phyloP scores from a whole-genome alignment of 2,888 invertebrate genomes.

The Drosophila rubida region DNA sequence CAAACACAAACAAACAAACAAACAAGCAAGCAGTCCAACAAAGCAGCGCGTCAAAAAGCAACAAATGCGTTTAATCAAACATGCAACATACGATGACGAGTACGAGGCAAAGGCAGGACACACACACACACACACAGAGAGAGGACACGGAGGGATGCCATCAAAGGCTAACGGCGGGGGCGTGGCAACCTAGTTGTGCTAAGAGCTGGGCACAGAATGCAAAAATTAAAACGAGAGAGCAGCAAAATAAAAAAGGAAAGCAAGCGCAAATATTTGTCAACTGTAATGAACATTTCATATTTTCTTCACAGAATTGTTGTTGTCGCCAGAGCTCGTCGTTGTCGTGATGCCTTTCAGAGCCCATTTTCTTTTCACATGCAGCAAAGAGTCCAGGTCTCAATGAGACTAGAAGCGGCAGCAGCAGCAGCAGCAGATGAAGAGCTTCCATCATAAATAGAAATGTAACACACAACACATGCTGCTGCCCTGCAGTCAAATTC shows the following conservation, averaged over 20 bases:
- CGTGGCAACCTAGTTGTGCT: constrained; percentile 58
- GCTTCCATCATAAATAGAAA: constrained; percentile 70
- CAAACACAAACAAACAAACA: constrained; percentile 28
- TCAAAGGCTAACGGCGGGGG: not conserved
- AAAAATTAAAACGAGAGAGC: constrained; percentile 32
- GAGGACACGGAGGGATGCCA: constrained; percentile 7
- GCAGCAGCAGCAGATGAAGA: constrained; percentile 10
- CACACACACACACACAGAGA: constrained; percentile 19
- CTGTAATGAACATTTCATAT: constrained; percentile 81
- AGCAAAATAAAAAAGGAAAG: constrained; percentile 45
- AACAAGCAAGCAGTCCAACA: constrained; percentile 33
- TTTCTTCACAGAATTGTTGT: constrained; percentile 45
- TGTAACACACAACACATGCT: constrained; percentile 76
- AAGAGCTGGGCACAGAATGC: constrained; percentile 62
- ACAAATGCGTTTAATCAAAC: constrained; percentile 80
- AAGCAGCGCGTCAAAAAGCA: constrained; percentile 71
- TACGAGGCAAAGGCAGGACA: constrained; percentile 1
- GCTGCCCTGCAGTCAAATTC: constrained; percentile 64
- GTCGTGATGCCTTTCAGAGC: constrained; percentile 66
- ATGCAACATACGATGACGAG: constrained; percentile 44
- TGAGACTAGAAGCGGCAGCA: constrained; percentile 32
- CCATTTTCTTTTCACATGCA: constrained; percentile 74
- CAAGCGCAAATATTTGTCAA: constrained; percentile 77
- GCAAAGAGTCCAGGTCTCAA: constrained; percentile 56
- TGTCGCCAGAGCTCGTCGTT: constrained; percentile 13